Conservation (phyloP, 2,888 invertebrate genomes). For the Epinotia bilunana region DNA sequence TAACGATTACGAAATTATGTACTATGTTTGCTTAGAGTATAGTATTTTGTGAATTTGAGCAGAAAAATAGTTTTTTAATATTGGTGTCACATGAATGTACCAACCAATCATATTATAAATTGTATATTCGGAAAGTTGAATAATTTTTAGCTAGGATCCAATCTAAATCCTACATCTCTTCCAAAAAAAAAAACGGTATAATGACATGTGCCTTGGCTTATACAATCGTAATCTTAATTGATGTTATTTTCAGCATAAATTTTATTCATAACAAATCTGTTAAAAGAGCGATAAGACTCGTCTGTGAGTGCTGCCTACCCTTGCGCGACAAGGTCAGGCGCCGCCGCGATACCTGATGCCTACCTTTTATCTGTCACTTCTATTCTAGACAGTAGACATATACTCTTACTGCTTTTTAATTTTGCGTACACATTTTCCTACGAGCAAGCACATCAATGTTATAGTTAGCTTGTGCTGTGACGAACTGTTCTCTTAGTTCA, state of each 20-base stretch:
- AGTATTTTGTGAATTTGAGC: constrained; percentile 83
- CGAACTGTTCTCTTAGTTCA: not conserved
- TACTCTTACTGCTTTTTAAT: constrained; percentile 18
- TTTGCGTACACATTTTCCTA: not conserved
- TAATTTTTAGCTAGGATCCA: constrained; percentile 84
- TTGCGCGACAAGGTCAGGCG: constrained; percentile 46
- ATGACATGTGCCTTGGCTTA: constrained; percentile 83
- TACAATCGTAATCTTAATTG: constrained; percentile 69
- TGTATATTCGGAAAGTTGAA: constrained; percentile 84
- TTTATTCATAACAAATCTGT: constrained; percentile 64
- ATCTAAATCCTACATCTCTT: constrained; percentile 82
- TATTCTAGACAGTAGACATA: constrained; percentile 12
- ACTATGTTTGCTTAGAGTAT: constrained; percentile 82
- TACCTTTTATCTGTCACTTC: constrained; percentile 37
- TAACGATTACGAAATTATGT: constrained; percentile 68
- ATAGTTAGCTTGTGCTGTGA: constrained; percentile 16
- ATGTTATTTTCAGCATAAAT: constrained; percentile 75
- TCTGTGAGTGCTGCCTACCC: constrained; percentile 68
- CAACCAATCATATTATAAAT: constrained; percentile 83
- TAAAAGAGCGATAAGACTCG: constrained; percentile 58
- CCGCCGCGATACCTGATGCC: constrained; percentile 28
- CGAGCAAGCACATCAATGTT: constrained; percentile 36
- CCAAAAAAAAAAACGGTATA: constrained; percentile 75
- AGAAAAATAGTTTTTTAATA: constrained; percentile 84
- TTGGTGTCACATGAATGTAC: constrained; percentile 84